Conservation (phyloP, 2,888 invertebrate species). For the Netelia virgata region DNA sequence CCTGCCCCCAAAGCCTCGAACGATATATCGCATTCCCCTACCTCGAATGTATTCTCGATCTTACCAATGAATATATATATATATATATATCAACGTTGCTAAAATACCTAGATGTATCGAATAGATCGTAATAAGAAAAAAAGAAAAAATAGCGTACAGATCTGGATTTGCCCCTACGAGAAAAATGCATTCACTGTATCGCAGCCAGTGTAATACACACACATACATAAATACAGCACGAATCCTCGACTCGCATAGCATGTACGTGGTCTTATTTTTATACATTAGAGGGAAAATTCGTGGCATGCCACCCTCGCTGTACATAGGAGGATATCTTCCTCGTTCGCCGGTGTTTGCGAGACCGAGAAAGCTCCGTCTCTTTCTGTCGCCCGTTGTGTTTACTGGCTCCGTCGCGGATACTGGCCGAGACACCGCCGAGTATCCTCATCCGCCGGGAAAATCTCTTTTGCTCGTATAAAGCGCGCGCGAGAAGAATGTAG, state of each 20-base stretch:
- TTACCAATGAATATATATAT: constrained; percentile 26
- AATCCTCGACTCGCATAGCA: constrained; percentile 45
- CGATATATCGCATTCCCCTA: neutral
- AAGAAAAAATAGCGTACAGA: too few relatives aligned
- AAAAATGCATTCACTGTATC: neutral
- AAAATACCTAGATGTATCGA: constrained; percentile 21
- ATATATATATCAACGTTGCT: neutral
- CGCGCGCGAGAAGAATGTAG: constrained; percentile 29
- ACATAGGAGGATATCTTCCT: constrained; percentile 7
- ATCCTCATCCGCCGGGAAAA: constrained; percentile 64
- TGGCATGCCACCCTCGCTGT: constrained; percentile 3
- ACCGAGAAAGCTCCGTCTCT: constrained; percentile 27
- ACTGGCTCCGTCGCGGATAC: constrained; percentile 40
- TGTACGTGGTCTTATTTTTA: constrained; percentile 59
- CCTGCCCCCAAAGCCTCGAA: neutral
- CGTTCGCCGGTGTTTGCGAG: constrained; percentile 12
- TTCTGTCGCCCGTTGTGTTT: constrained; percentile 13
- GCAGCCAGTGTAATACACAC: neutral
- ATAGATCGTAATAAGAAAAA: constrained; percentile 1
- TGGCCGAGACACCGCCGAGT: constrained; percentile 29
- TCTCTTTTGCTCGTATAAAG: constrained; percentile 67
- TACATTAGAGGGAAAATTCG: constrained; percentile 62
- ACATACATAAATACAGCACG: constrained; percentile 8
- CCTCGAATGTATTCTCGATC: constrained; percentile 10
- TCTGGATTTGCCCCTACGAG: too few relatives aligned